These are phyloP conservation scores for Chiroxiphia lanceolata DNA, from an alignment of 2,797 vertebrate species.

Conservation along the genomic window DNA sequence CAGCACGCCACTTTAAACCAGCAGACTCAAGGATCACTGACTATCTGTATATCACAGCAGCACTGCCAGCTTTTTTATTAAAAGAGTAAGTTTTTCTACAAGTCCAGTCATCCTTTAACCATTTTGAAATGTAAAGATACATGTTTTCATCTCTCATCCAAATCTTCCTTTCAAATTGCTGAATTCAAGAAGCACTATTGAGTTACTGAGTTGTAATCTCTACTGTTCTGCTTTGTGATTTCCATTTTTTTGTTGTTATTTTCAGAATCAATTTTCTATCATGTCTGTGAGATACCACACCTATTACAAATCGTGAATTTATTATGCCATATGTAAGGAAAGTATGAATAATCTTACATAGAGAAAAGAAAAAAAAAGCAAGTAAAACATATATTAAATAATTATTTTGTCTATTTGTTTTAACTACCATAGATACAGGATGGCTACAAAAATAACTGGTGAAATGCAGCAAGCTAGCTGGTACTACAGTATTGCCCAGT, in stretches of 20 bases:
- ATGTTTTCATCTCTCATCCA: slow-evolving; percentile 2
- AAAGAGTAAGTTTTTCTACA: slow-evolving; percentile 39
- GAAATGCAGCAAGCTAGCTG: background rate
- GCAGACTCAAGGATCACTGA: slow-evolving; percentile 56
- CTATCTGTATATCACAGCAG: slow-evolving; percentile 52
- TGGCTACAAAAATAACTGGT: background rate
- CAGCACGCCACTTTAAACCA: slow-evolving; percentile 63
- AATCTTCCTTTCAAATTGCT: slow-evolving; percentile 34
- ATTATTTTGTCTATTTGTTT: background rate
- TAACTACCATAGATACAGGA: background rate
- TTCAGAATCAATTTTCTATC: slow-evolving; percentile 55
- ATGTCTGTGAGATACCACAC: background rate
- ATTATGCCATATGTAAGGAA: slow-evolving; percentile 10
- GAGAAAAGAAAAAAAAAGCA: background rate
- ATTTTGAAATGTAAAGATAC: slow-evolving; percentile 37
- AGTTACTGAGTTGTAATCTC: background rate
- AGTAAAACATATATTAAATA: background rate
- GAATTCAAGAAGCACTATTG: slow-evolving; percentile 10
- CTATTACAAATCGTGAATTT: slow-evolving; percentile 11
- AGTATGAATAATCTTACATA: background rate
- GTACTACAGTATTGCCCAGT: background rate
- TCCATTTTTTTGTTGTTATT: slow-evolving; percentile 29
- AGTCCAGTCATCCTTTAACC: slow-evolving; percentile 33
- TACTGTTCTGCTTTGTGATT: background rate
- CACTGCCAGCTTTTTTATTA: slow-evolving; percentile 41